Conservation (phyloP, 2,888 invertebrate genomes). For the Suillia variegata region DNA sequence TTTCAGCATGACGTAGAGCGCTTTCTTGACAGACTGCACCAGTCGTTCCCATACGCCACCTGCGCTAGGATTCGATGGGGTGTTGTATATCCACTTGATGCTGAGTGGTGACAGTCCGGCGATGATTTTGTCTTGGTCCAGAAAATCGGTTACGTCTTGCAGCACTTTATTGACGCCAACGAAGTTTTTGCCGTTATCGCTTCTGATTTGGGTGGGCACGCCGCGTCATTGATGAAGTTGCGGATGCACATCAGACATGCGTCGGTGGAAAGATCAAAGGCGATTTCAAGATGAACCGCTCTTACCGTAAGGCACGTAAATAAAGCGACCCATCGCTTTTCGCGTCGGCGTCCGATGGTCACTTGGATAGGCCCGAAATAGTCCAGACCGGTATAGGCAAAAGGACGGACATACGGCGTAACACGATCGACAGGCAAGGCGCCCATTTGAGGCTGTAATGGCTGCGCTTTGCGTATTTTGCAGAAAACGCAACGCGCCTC, state of each 20-base stretch:
- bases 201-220: constrained; percentile 24
- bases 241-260: constrained; percentile 6
- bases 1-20: constrained; percentile 17
- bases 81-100: constrained; percentile 24
- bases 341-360: not conserved
- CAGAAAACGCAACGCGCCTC: not conserved
- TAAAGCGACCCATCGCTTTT: constrained; percentile 2
- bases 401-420: constrained; percentile 3
- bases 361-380: not conserved
- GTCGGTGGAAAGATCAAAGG: not conserved
- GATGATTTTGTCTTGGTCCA: constrained; percentile 7
- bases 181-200: constrained; percentile 29
- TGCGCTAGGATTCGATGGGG: constrained; percentile 25
- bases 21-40: constrained; percentile 22
- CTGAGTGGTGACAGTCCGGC: not conserved
- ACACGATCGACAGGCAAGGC: not conserved
- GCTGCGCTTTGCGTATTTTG: not conserved
- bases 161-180: constrained; percentile 22
- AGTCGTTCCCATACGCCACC: constrained; percentile 36
- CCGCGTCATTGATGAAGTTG: constrained; percentile 17
- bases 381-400: not conserved
- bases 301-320: not conserved
- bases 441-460: not conserved
- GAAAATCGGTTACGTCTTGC: not conserved
- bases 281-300: not conserved